These are phyloP conservation scores for Mystacornis crossleyi DNA, from an alignment of 2,113 vertebrate species.

Conservation along the genomic window DNA sequence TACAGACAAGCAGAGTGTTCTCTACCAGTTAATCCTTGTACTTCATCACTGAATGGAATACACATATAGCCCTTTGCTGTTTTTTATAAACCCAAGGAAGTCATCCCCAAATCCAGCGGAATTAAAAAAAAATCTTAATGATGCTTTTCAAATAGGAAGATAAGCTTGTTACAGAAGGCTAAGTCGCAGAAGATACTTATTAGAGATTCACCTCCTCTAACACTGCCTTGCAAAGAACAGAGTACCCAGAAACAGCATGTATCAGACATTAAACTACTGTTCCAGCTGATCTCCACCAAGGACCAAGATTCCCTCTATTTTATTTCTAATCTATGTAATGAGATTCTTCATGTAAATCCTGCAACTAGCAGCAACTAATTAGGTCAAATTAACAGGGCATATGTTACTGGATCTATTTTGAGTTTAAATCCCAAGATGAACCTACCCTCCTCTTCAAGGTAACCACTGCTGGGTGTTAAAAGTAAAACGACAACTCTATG, in stretches of 20 bases:
- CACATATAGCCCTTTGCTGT: neutral
- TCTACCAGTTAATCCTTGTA: neutral
- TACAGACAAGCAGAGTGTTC: neutral
- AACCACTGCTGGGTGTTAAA: neutral
- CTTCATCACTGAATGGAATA: neutral
- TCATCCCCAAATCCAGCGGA: neutral
- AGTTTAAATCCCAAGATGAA: constrained; percentile 17
- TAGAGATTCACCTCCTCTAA: neutral
- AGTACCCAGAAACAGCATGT: neutral
- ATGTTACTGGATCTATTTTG: constrained; percentile 44
- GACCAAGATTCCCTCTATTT: neutral
- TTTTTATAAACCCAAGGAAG: neutral
- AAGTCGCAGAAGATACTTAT: neutral
- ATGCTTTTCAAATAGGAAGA: neutral
- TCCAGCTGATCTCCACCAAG: neutral
- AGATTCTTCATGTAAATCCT: constrained; percentile 47
- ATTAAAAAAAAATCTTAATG: neutral
- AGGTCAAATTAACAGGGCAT: constrained; percentile 63
- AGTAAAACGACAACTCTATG: neutral
- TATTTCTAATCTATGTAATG: constrained; percentile 37
- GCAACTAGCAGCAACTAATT: constrained; percentile 45
- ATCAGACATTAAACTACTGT: neutral
- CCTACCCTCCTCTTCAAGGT: neutral
- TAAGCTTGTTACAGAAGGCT: neutral
- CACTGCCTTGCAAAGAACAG: neutral